Base-by-base conservation (phyloP, 2,113 vertebrate species). In the Tupaia chinensis region DNA sequence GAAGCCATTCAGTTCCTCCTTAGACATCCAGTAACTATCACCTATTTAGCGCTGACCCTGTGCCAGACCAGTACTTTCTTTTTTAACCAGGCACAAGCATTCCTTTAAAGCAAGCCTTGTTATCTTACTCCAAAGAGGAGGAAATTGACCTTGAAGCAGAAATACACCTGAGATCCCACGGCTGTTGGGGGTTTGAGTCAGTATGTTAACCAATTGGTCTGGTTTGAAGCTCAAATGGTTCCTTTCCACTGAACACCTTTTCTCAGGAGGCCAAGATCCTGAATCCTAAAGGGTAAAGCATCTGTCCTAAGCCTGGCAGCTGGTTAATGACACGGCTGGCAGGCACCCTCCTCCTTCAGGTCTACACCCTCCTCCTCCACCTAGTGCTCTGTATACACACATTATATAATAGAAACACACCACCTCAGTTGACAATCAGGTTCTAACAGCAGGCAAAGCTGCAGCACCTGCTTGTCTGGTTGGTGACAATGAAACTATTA, bases 61-160 rank as follows among this genome's bases (percentile, higher is more conserved):
- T 65, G 23, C 27, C 66, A 84, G 80, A 79, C 13, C 15, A 34
- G 7, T 13, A 44, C 1, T 68, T 44, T 29, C 63, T 86, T 72
- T 60, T 34, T 60, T 16, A 56, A 56, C 53, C 78, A 16, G 6
- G 5, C 58, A 54, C 54, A 95, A 54, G 65, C 65, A 60, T 74
- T 93, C 76, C 54, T n/a, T 69, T 29, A 88, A 73, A 91, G n/a
- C 29, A 77, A 54, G 17, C 32, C 32, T 65, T n/a, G 27, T 65
- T 70, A 60, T 77, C 73, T 93, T 70, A 44, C n/a, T 81, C 14
- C 34, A 32, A 56, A 85, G 58, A 81, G 58, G 15, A 63, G 60
- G 23, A 65, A 68, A 73, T 7, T 72, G 20, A 53, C 15, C n/a
- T 69, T 23, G 17, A n/a, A 73, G 25, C 5, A 56, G 87, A 85